A percentile compares a stretch with the other conserved stretches of the same genome.
Evolutionary conservation across 2,113 vertebrate genomes (phyloP).

Genomic region (Hyperoodon ampullatus): DNA sequence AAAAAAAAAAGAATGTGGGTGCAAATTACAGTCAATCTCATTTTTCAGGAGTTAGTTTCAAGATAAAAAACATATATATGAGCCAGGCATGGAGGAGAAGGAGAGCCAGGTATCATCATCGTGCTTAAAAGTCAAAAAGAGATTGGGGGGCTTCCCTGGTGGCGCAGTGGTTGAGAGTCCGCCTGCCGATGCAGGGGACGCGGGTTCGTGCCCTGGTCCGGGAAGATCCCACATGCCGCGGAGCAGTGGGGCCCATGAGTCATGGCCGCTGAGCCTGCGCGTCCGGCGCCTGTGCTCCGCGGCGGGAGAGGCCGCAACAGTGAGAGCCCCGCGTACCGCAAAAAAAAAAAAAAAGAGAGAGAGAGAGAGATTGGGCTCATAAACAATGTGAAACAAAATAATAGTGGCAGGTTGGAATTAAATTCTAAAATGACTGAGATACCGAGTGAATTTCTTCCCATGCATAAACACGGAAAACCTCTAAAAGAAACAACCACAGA

Average conservation of each 20-base stretch:
- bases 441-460: neutral
- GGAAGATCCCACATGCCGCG: too few species aligned
- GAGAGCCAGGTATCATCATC: neutral
- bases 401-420: constrained; percentile 7
- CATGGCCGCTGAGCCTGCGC: too few species aligned
- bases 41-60: neutral
- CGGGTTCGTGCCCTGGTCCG: too few species aligned
- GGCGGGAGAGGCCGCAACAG: too few species aligned
- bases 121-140: neutral
- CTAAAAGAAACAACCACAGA: constrained; percentile 9
- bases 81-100: neutral
- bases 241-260: too few species aligned
- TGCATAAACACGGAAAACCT: neutral
- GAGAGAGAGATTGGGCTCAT: neutral
- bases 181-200: too few species aligned
- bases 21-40: neutral
- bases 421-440: neutral
- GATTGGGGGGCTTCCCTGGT: too few species aligned
- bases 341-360: too few species aligned
- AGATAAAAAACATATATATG: neutral
- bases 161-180: too few species aligned
- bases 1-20: neutral
- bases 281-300: too few species aligned
- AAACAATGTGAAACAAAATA: neutral
- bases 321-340: too few species aligned